phyloP scores from a whole-genome alignment of 2,888 invertebrate genomes.

The Archips xylosteana region DNA sequence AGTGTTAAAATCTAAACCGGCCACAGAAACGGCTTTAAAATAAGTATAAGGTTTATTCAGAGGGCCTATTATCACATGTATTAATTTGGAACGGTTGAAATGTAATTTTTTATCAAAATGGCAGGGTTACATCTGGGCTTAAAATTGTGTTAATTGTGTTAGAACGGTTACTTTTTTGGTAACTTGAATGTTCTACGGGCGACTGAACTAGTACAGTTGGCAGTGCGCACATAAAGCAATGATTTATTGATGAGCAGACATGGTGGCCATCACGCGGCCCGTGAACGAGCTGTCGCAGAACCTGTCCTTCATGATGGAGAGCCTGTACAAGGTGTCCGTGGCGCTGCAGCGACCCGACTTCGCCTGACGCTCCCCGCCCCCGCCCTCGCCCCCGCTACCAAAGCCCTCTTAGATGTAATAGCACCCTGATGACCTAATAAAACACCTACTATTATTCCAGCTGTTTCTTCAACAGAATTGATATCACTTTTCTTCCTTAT shows the following conservation, averaged over 20 bases:
- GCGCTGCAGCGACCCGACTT: conserved; percentile 75
- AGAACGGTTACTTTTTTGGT: no score
- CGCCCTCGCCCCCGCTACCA: conserved; percentile 28
- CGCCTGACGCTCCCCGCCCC: conserved; percentile 13
- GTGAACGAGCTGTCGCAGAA: conserved; percentile 80
- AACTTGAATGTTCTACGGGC: no score
- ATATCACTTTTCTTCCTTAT: conserved; percentile 15
- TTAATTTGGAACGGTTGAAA: no score
- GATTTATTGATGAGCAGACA: conserved; percentile 59
- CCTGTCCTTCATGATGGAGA: conserved; percentile 81
- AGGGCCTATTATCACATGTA: no score
- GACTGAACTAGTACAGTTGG: no score
- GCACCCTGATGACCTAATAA: conserved; percentile 10
- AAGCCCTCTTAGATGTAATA: conserved; percentile 21
- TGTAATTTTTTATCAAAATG: no score
- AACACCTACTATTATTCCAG: background rate
- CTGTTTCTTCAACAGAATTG: conserved; percentile 12
- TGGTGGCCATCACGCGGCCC: conserved; percentile 81
- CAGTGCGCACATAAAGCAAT: background rate
- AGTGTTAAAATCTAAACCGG: no score
- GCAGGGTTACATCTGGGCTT: no score
- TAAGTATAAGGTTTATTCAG: no score
- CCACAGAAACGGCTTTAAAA: no score
- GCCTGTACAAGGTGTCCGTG: conserved; percentile 79
- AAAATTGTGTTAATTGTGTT: no score